Conservation (phyloP, 2,797 vertebrate species). For the Karalla daura region DNA sequence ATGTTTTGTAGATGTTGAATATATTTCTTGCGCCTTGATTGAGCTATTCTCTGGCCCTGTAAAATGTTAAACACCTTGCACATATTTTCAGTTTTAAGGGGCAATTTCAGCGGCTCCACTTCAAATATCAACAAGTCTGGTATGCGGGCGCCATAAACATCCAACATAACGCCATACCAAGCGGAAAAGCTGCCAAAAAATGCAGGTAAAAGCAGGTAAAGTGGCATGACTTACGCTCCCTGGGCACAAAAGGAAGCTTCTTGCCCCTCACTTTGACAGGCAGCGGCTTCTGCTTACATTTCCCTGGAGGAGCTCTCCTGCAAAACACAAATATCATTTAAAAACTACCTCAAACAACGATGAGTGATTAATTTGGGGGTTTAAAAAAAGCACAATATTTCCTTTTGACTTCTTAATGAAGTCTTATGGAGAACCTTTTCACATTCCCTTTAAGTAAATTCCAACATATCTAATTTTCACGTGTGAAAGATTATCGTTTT, state of each 20-base stretch:
- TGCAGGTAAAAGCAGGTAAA: neutral
- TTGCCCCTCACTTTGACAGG: conserved; percentile 87
- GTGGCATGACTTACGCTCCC: conserved; percentile 81
- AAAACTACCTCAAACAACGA: no score
- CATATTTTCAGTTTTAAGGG: conserved; percentile 7
- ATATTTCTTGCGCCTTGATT: conserved; percentile 6
- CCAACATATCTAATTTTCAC: no score
- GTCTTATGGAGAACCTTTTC: neutral
- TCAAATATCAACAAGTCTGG: conserved; percentile 15
- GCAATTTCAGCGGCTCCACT: conserved; percentile 7
- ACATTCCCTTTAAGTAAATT: neutral
- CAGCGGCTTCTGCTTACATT: conserved; percentile 85
- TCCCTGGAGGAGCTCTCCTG: conserved; percentile 88
- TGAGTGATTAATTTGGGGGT: no score
- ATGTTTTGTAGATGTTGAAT: conserved; percentile 10
- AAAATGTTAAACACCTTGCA: neutral
- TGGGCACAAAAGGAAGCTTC: conserved; percentile 80
- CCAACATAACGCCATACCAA: neutral
- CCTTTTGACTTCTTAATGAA: no score
- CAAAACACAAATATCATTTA: no score
- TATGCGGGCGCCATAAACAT: neutral
- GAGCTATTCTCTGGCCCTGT: neutral
- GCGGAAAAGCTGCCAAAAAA: neutral
- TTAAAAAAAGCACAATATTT: neutral
- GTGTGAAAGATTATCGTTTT: neutral